Conservation (phyloP, 2,113 vertebrate genomes). For the Galeopterus variegatus region DNA sequence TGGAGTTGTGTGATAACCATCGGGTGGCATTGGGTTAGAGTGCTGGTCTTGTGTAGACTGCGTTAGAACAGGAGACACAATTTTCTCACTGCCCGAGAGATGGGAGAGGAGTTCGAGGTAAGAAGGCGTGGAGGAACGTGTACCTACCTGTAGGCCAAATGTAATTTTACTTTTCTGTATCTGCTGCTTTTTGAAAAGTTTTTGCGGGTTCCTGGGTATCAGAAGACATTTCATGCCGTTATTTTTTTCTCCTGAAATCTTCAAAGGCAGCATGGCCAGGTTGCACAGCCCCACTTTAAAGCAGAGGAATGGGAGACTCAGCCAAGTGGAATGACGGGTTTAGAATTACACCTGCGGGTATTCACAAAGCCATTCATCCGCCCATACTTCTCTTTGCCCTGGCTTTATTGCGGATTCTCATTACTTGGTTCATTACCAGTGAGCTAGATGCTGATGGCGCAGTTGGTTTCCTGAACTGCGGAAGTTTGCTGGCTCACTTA, state of each 20-base stretch:
- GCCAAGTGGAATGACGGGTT: not conserved
- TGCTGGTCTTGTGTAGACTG: not conserved
- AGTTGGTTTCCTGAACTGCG: too few species aligned
- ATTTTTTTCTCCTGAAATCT: not conserved
- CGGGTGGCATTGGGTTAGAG: not conserved
- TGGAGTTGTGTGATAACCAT: not conserved
- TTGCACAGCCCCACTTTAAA: not conserved
- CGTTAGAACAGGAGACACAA: accelerated
- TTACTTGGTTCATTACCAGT: not conserved
- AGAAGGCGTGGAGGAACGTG: not conserved
- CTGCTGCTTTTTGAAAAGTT: not conserved
- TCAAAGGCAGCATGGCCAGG: not conserved
- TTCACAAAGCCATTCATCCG: not conserved
- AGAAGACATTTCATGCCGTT: accelerated
- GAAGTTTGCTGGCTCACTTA: accelerated
- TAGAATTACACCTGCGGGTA: not conserved
- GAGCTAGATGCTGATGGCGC: not conserved
- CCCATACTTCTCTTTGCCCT: accelerated
- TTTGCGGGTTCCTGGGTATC: not conserved
- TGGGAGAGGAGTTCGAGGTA: not conserved
- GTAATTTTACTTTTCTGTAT: not conserved
- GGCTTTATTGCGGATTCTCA: accelerated
- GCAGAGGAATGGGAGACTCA: not conserved
- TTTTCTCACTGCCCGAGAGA: not conserved
- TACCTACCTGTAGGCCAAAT: not conserved